These are phyloP conservation scores for Adelges cooleyi DNA, from an alignment of 1,140 invertebrate species.

Conservation along the genomic window DNA sequence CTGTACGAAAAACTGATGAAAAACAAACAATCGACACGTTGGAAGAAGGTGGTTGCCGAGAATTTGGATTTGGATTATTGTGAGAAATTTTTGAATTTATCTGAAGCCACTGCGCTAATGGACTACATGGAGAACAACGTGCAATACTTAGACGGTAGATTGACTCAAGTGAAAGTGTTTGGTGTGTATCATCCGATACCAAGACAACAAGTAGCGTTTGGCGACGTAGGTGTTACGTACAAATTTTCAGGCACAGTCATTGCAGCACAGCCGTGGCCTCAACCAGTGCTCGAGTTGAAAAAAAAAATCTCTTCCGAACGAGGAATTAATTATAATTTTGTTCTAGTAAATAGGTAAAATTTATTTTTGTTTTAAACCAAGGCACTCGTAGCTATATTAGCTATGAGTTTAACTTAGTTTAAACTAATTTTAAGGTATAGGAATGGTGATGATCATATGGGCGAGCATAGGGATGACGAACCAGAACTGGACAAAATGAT, in stretches of 20 bases:
- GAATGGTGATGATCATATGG: constrained; percentile 57
- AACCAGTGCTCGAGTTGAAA: constrained; percentile 42
- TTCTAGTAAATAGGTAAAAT: constrained; percentile 54
- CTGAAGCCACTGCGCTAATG: constrained; percentile 40
- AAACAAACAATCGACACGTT: constrained; percentile 29
- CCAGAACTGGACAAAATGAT: constrained; percentile 47
- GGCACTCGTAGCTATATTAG: too few species aligned
- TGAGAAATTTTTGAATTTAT: constrained; percentile 38
- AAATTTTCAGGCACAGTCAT: constrained; percentile 52
- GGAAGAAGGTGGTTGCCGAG: constrained; percentile 41
- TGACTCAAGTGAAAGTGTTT: constrained; percentile 50
- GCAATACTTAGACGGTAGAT: constrained; percentile 48
- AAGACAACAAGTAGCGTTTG: constrained; percentile 53
- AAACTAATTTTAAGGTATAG: constrained; percentile 45
- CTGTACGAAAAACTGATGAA: constrained; percentile 1
- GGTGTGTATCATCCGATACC: constrained; percentile 56
- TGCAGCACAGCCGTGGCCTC: constrained; percentile 51
- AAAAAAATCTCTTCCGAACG: constrained; percentile 44
- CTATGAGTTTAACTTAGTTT: too few species aligned
- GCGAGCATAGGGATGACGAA: constrained; percentile 61
- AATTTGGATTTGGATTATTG: constrained; percentile 45
- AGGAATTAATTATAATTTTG: constrained; percentile 53
- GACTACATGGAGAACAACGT: constrained; percentile 43
- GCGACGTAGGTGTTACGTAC: constrained; percentile 51
- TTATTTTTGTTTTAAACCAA: not conserved